Conservation (phyloP, 2,888 invertebrate genomes). For the Drosophila testacea region DNA sequence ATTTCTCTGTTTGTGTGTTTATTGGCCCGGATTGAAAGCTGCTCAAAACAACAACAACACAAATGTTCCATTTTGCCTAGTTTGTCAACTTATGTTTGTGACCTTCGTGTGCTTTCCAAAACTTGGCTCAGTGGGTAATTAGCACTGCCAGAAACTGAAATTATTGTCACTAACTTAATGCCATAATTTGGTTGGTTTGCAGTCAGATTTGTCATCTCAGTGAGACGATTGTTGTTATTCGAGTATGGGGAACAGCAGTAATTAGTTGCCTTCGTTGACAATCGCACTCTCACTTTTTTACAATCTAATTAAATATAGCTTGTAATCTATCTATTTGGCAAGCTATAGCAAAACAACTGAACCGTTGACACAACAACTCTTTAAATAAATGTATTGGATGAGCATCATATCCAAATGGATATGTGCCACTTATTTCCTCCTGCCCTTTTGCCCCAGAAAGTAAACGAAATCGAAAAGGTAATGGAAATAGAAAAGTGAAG, state of each 20-base stretch:
- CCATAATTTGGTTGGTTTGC: conserved; percentile 11
- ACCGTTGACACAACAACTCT: conserved; percentile 4
- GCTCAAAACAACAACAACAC: conserved; percentile 9
- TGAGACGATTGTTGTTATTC: conserved; percentile 8
- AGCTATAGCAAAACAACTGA: conserved; percentile 8
- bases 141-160: conserved; percentile 19
- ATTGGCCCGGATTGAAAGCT: conserved; percentile 44
- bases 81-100: conserved; percentile 10
- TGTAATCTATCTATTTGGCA: background rate
- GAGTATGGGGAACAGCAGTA: conserved; percentile 23
- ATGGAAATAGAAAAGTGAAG: conserved; percentile 35
- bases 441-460: conserved; percentile 27
- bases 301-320: conserved; percentile 14
- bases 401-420: background rate
- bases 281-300: conserved; percentile 27
- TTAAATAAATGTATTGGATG: background rate
- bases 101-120: conserved; percentile 33
- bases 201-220: background rate
- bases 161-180: conserved; percentile 25
- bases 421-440: conserved; percentile 7
- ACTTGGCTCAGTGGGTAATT: conserved; percentile 21
- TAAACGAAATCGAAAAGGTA: conserved; percentile 47
- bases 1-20: conserved; percentile 32
- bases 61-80: conserved; percentile 7
- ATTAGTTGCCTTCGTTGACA: conserved; percentile 37